These are phyloP conservation scores for Microtus pennsylvanicus DNA, from an alignment of 2,113 vertebrate genomes.

Conservation along the genomic window DNA sequence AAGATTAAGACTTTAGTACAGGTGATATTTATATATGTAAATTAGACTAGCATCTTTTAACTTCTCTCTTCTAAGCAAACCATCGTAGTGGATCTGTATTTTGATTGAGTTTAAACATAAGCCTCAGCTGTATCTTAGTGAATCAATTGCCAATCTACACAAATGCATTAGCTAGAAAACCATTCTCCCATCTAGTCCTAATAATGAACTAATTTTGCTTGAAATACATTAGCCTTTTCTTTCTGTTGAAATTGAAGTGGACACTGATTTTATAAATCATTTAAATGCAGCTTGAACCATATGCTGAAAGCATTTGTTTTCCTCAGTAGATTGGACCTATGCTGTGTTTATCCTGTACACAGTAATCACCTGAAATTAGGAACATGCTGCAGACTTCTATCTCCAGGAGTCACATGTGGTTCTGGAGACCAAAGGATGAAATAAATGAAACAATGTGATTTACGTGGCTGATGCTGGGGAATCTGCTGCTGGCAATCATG, in stretches of 20 bases:
- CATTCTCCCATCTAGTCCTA: not conserved
- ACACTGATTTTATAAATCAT: not conserved
- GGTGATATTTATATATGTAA: not conserved
- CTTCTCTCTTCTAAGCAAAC: not conserved
- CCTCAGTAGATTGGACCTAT: not conserved
- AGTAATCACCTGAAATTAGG: not conserved
- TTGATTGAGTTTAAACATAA: slow-evolving; percentile 17
- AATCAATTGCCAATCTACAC: not conserved
- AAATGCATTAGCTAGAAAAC: not conserved
- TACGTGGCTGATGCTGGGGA: not conserved
- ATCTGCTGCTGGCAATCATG: not conserved
- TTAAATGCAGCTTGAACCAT: not conserved
- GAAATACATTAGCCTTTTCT: not conserved
- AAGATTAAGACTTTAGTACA: not conserved
- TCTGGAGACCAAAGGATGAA: not conserved
- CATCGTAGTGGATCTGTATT: not conserved
- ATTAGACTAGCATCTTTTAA: not conserved
- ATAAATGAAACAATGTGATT: not conserved
- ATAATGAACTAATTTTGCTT: slow-evolving; percentile 17
- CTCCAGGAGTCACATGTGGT: not conserved
- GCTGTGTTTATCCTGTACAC: not conserved
- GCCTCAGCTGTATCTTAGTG: not conserved
- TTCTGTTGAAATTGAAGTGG: not conserved
- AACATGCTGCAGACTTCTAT: not conserved
- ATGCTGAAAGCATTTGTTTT: not conserved